These are phyloP conservation scores for Corvus moneduloides DNA, from an alignment of 2,113 vertebrate species.

Conservation along the genomic window DNA sequence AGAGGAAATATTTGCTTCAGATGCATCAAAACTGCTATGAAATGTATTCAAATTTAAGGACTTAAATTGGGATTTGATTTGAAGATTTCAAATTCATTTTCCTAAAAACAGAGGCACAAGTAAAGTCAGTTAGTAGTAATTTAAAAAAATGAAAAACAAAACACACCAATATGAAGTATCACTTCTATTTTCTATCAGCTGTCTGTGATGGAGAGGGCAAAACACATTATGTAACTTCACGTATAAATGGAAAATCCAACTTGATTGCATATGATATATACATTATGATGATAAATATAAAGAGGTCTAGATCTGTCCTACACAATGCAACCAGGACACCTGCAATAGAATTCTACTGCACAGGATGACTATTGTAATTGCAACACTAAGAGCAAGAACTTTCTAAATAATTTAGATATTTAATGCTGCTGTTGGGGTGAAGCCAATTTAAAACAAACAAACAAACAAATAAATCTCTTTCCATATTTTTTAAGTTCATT, in stretches of 20 bases:
- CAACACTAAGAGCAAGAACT: background rate
- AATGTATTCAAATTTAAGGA: background rate
- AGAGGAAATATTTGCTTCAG: background rate
- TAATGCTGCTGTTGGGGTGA: background rate
- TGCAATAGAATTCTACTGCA: background rate
- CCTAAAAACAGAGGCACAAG: background rate
- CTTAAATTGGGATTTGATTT: background rate
- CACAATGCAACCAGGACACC: background rate
- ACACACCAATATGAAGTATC: background rate
- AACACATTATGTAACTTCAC: background rate
- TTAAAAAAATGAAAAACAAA: background rate
- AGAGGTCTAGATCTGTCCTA: background rate
- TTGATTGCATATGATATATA: background rate
- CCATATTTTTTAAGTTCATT: background rate
- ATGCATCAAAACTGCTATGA: background rate
- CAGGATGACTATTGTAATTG: background rate
- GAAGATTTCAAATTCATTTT: background rate
- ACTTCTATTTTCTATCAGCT: background rate
- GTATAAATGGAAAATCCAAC: background rate
- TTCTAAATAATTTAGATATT: background rate
- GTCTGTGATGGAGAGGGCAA: background rate
- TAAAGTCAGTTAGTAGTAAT: background rate
- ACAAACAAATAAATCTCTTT: background rate
- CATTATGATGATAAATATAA: background rate
- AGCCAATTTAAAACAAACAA: background rate